Percentiles rank a stretch among this genome's conserved stretches.
Conservation (phyloP, 2,113 vertebrate genomes). For the Helogale parvula region DNA sequence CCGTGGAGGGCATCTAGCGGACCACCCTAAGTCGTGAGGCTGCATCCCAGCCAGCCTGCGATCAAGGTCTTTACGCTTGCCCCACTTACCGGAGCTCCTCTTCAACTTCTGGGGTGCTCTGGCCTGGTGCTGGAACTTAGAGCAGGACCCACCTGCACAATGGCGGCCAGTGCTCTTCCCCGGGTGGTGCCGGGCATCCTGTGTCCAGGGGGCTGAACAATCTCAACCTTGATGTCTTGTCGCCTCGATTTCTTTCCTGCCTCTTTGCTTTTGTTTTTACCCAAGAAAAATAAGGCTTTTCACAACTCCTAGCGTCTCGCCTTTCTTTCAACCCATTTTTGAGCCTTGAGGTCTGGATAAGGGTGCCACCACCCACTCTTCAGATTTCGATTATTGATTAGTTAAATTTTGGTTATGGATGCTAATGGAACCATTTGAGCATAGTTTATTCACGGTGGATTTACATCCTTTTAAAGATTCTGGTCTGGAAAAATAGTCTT, state of each 20-base stretch:
- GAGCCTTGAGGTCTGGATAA: not conserved
- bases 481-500: slow-evolving; percentile 33
- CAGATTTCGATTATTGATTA: not conserved
- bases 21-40: not conserved
- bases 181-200: not conserved
- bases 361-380: not conserved
- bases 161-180: not conserved
- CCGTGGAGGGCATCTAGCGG: not conserved
- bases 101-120: not conserved
- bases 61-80: not conserved
- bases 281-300: not conserved
- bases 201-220: not conserved
- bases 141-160: not conserved
- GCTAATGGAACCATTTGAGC: not conserved
- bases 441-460: not conserved
- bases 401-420: not conserved
- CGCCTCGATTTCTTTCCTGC: not conserved
- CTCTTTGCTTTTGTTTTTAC: no score
- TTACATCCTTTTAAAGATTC: not conserved
- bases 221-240: no score
- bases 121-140: not conserved
- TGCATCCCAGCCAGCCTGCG: not conserved
- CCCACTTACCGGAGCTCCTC: not conserved
- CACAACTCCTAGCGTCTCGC: not conserved
- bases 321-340: not conserved